Evolutionary conservation across 2,113 vertebrate genomes (phyloP), one percentile per base, ranked within the genome.

Genomic region (Elachura formosa): DNA sequence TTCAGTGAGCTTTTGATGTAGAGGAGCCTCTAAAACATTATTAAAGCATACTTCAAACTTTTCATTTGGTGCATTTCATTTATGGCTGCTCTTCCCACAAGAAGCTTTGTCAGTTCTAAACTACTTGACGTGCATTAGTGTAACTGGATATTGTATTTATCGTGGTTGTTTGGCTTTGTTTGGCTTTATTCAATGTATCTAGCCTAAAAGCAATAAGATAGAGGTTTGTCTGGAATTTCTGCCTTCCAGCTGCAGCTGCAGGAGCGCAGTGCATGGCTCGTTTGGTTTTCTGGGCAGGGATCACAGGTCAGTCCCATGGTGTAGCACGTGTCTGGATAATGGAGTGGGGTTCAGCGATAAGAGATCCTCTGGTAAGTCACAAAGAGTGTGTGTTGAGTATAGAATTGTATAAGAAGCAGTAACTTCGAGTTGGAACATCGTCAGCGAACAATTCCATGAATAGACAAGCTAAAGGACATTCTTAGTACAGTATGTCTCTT

Each of bases 231-330:
- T 83, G 95, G 73, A 87, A 89, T 95, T 91, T 87, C 34, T 96
- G 94, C 95, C 89, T 89, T 71, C 52, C 16, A 58, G 93, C 88
- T 88, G 3, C 77, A 62, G 87, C 71, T 84, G 46, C 66, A 36
- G 80, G 45, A 93, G 36, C 34, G 23, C 14, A 12, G 74, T 72
- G 59, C 75, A n/a, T 24, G 31, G 49, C 33, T 22, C 5, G 91
- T 58, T 73, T 64, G 80, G 84, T 1, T 93, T 84, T 84, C 62
- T 94, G 94, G 87, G 87, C 95, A 93, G 84, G 31, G 87, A 58
- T 97, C 96, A 97, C 94, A 95, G 96, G 95, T 94, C 84, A 92
- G 96, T 98, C 98, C 95, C 95, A 92, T 98, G 98, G 98, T 93
- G 54, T 21, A 78, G 94, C 97, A 95, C 72, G 43, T 94, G 89